Evolutionary conservation across 2,113 vertebrate genomes (phyloP).

Genomic region (Apaloderma vittatum): DNA sequence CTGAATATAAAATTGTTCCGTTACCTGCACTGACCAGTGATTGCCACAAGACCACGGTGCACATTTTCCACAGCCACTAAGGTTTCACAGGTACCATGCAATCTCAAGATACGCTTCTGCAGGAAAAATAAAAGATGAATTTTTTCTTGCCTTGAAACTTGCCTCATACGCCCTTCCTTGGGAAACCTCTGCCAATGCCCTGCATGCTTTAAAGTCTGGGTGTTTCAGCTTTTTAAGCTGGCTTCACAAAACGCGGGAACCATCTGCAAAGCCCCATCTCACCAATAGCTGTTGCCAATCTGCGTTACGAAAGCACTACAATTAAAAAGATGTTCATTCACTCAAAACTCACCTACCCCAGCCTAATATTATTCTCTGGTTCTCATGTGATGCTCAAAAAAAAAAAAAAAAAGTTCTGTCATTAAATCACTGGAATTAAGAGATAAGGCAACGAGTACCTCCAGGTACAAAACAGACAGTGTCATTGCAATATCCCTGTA

Average conservation of each 20-base stretch:
- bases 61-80: not conserved
- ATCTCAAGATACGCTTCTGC: not conserved
- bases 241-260: not conserved
- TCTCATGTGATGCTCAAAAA: too few relatives aligned
- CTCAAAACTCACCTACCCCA: not conserved
- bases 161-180: not conserved
- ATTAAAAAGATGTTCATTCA: not conserved
- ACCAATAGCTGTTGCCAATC: not conserved
- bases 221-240: not conserved
- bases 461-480: not conserved
- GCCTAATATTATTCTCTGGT: not conserved
- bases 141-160: not conserved
- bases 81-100: rapidly evolving
- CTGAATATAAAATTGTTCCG: rapidly evolving
- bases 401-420: not conserved
- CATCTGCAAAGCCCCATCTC: not conserved
- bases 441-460: not conserved
- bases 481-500: not conserved
- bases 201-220: not conserved
- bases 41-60: not conserved
- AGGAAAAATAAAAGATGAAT: not conserved
- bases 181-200: not conserved
- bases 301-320: not conserved
- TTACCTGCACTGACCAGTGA: too few relatives aligned
- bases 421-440: not conserved